Base-by-base conservation (phyloP, 2,888 invertebrate species). In the Formica aserva region DNA sequence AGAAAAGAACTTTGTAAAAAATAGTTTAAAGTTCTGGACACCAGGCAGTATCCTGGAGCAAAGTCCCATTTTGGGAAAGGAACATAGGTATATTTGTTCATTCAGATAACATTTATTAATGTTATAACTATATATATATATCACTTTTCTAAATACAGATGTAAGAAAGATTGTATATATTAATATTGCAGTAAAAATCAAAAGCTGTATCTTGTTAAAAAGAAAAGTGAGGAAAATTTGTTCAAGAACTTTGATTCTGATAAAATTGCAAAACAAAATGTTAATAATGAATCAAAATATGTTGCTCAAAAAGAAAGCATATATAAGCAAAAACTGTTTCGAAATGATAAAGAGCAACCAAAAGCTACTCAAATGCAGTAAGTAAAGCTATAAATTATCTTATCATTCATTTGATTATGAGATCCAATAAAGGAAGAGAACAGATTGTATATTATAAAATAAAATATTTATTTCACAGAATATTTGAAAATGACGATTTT, bases 181-280 rank as follows among this genome's bases (percentile, higher is more conserved):
- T 69, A 38, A 76, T 71, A 35, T 76, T 69, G 3, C 26, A 76
- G 71, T 22, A 9, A 3, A 41, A 78, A 57, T 78, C 45, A 57
- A 41, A 52, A 76, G 5, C 13, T 1, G 6, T 26, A 8, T 29
- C 18, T 52, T 48, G 3, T 38, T 41, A 77, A 52, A 67, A 38
- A 72, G 55, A 78, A 41, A 74, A 11, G 15, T 13, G 41, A 69
- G 18, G 26, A 38, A 22, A 69, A 63, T 2, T 11, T 32, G 8
- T 69, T 38, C 1, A 1, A 69, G 38, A 11, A 52, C 5, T 0
- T 4, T 8, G n/a, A 76, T 67, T 48, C 1, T 15, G 52, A 52
- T 2, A n/a, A 26, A 52, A 22, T 26, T n/a, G 9, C 11, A 26
- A 72, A 72, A 38, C 35, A 71, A 35, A 52, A 52, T 35, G 18